Evolutionary conservation across 2,113 vertebrate species (phyloP), one percentile per base, ranked within the genome.

Genomic region (Xyliphius kryptos): DNA sequence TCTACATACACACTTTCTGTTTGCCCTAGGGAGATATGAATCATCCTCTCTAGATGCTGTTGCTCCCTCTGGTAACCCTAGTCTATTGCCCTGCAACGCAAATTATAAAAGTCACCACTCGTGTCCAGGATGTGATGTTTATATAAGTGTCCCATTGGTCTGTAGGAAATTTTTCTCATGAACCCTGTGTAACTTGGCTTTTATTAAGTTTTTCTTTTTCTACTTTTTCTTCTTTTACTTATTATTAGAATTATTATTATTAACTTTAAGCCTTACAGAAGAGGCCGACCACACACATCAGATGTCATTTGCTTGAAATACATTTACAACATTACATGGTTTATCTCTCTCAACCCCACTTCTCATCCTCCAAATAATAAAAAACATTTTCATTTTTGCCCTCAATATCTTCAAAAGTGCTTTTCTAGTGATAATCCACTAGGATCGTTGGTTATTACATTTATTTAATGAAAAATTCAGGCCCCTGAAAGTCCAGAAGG

Each of bases 381-480:
- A 22, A 16, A 64, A 64, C 60, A 70, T 64, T 70, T 68, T 63
- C 61, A 74, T 70, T 70, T 64, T 64, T 70, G 43, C 56, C 52
- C 40, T 64, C 68, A 74, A 32, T 65, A 74, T 74, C 68, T 61
- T 56, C 51, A 64, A 74, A 70, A 68, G 61, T 56, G 59, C 51
- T 71, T 74, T 52, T 74, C 56, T 60, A 61, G 51, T 68, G 44
- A 68, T 71, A 74, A 74, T 74, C 68, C 73, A 65, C 65, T 66
- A 68, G 65, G 69, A 62, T 74, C 69, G 58, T 71, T 71, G 73
- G 68, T 74, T 74, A 74, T 71, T 74, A 68, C 73, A 71, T 74
- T 74, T 71, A 71, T 74, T 71, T 74, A 71, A 74, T 74, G 65
- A 74, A 74, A 71, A 74, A 74, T 62, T 56, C 68, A 68, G 73